phyloP scores from a whole-genome alignment of 1,140 invertebrate species.

The Dreissena rostriformis region DNA sequence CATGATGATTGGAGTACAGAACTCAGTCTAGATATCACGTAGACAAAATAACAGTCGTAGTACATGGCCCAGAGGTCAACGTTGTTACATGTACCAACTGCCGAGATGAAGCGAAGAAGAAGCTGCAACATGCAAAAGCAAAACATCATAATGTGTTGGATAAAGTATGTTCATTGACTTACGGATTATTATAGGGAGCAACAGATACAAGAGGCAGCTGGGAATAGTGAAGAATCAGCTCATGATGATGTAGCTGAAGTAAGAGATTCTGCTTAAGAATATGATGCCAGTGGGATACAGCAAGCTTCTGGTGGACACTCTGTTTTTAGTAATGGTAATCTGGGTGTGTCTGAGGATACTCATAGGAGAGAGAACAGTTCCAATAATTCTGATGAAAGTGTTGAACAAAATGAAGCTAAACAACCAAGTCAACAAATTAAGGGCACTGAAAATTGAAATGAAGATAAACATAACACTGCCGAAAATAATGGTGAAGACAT shows the following conservation, averaged over 20 bases:
- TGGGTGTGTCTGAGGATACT: constrained; percentile 53
- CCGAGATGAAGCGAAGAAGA: constrained; percentile 85
- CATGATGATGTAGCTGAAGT: neutral
- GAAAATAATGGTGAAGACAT: neutral
- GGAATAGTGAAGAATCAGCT: neutral
- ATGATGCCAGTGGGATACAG: neutral
- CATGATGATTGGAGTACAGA: too few relatives aligned
- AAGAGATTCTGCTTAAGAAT: neutral
- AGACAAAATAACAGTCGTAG: too few relatives aligned
- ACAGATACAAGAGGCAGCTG: constrained; percentile 81
- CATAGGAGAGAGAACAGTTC: constrained; percentile 32
- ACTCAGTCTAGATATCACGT: too few relatives aligned
- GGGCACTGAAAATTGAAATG: neutral
- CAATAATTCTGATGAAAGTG: constrained; percentile 17
- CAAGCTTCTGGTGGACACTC: constrained; percentile 81
- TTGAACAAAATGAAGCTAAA: neutral
- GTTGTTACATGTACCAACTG: constrained; percentile 72
- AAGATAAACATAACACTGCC: neutral
- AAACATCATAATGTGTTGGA: constrained; percentile 95
- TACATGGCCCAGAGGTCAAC: constrained; percentile 85
- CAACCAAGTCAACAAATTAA: too few relatives aligned
- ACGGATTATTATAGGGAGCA: constrained; percentile 88
- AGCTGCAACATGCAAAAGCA: constrained; percentile 89
- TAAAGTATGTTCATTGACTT: constrained; percentile 92
- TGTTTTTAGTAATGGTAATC: neutral